Base-by-base conservation (phyloP, 2,888 invertebrate species). In the Pterostichus niger region DNA sequence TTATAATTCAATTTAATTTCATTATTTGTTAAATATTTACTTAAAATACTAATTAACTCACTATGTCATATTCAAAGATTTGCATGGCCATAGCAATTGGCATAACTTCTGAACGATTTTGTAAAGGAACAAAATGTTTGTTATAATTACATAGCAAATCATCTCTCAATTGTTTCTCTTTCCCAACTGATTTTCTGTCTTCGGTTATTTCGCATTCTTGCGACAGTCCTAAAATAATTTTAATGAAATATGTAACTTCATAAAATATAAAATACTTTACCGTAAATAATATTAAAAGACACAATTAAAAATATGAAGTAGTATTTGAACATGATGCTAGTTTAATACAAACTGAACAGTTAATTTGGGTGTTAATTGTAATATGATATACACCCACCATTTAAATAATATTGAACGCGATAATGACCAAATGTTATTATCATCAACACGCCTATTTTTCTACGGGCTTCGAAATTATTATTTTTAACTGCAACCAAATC, bases 91-190 rank as follows among this genome's bases (percentile, higher is more conserved):
- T 13, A 33, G 59, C 6, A 13, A 82, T 11, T 11, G 40, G 44
- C 31, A 82, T 13, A 46, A 31, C 10, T 33, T 59, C 82, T 31
- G 82, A 46, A 40, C 35, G 31, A 75, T 82, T 75, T 5, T 46
- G 17, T 13, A 75, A 9, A 10, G 82, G 82, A 6, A 82, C 61
- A 31, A 75, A 56, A 46, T 73, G 40, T 49, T 75, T 82, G 56
- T 82, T 59, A 46, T 82, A 82, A 35, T 75, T 75, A 24, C 82
- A 82, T 10, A 82, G 24, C 10, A 82, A 52, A 31, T 82, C 59
- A 9, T 82, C 49, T 59, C 75, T 40, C 46, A 82, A 46, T n/a
- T 59, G 35, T 46, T 24, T 44, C 13, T 75, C 77, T 13, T 35
- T 15, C 13, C 9, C 11, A 24, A 40, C 24, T 56, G 13, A 35